These are phyloP conservation scores for Heliornis fulica DNA, from an alignment of 2,113 vertebrate genomes.

Conservation along the genomic window DNA sequence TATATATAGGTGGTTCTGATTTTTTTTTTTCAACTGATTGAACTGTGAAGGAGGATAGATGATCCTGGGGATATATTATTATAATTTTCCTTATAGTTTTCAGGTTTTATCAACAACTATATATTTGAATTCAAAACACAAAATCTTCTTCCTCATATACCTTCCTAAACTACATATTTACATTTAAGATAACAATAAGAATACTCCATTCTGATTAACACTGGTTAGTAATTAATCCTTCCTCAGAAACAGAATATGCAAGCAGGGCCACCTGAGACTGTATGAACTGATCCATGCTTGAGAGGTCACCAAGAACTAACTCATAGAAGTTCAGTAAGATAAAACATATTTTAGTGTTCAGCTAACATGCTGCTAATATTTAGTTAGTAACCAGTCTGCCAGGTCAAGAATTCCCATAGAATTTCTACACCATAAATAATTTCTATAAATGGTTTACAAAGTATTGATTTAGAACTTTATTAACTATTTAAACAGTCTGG, in stretches of 20 bases:
- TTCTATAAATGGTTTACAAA: not conserved
- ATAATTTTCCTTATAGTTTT: not conserved
- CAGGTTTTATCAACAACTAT: not conserved
- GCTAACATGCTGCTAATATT: not conserved
- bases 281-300: not conserved
- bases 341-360: not conserved
- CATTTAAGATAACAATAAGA: not conserved
- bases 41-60: not conserved
- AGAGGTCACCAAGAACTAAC: not conserved
- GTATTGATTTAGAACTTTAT: not conserved
- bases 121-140: not conserved
- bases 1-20: not conserved
- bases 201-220: not conserved
- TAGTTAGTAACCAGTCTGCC: not conserved
- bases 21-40: not conserved
- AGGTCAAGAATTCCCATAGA: not conserved
- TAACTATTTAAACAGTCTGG: not conserved
- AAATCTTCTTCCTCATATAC: not conserved
- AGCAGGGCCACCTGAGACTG: not conserved
- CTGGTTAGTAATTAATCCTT: not conserved
- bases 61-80: not conserved
- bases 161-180: not conserved
- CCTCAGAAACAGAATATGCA: not conserved
- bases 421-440: not conserved
- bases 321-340: not conserved